A percentile compares a stretch with the other conserved stretches of the same genome.
These are phyloP conservation scores for Hyles euphorbiae DNA, from an alignment of 1,140 invertebrate species.

Conservation along the genomic window DNA sequence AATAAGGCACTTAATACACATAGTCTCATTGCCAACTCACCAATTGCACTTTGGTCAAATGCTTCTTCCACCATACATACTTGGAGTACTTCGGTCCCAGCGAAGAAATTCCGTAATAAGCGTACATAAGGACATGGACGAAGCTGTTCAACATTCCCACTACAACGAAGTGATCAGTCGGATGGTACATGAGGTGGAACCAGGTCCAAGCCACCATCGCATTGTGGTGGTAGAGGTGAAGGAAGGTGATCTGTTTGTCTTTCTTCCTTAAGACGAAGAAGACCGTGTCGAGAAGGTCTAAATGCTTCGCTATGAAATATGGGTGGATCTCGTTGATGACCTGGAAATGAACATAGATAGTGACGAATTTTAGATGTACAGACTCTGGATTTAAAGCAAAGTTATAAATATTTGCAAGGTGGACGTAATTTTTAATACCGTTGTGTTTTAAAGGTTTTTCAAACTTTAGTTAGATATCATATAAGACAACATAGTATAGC, in stretches of 20 bases:
- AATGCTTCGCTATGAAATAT: conserved; percentile 60
- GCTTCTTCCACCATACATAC: conserved; percentile 96
- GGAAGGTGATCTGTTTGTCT: conserved; percentile 85
- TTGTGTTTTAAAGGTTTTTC: too few relatives aligned
- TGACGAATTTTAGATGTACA: too few relatives aligned
- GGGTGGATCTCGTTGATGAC: conserved; percentile 44
- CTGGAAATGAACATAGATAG: conserved; percentile 43
- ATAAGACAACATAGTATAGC: too few relatives aligned
- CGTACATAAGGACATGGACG: conserved; percentile 94
- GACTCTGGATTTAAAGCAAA: too few relatives aligned
- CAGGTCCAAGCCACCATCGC: conserved; percentile 78
- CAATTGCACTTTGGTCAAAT: conserved; percentile 92
- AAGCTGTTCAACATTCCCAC: conserved; percentile 75
- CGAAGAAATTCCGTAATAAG: conserved; percentile 91
- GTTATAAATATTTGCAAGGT: too few relatives aligned
- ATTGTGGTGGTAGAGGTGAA: conserved; percentile 90
- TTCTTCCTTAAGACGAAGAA: conserved; percentile 82
- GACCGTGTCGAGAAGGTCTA: conserved; percentile 58
- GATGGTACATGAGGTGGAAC: conserved; percentile 50
- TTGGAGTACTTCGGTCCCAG: conserved; percentile 91
- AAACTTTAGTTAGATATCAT: too few relatives aligned
- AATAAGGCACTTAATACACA: too few relatives aligned
- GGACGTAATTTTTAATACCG: too few relatives aligned
- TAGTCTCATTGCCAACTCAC: conserved; percentile 82
- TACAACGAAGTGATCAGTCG: conserved; percentile 55